Evolutionary conservation across 2,797 vertebrate species (phyloP), one percentile per base, ranked within the genome.

Genomic region (Austrolebias charrua): DNA sequence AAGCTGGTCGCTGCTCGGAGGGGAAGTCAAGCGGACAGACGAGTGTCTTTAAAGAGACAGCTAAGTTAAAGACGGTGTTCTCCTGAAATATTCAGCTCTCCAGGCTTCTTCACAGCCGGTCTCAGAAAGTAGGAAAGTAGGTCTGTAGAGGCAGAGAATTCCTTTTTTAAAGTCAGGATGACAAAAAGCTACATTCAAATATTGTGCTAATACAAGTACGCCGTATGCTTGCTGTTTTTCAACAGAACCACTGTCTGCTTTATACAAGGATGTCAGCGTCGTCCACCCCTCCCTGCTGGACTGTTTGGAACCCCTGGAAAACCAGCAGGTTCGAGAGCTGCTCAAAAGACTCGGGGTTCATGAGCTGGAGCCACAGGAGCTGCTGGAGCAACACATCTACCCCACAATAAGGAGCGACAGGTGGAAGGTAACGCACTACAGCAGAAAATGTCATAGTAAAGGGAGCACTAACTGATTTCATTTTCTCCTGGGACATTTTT

Each of bases 361-460:
- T 5, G 85, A 93, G 4, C 78, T 94, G 77, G 90, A 93, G 74
- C 93, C 93, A 4, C 86, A 91, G 11, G 84, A 93, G 76, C 86
- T 94, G 28, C 76, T 94, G 61, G 81, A 89, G 57, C 78, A 93
- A 59, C 92, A 94, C 86, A 93, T 94, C 79, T 93, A 93, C 75
- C 93, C 93, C 1, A 45, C 68, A 2, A 81, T 94, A 55, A 80
- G 63, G 64, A 89, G 24, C 51, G 66, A 73, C 42, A 86, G 71
- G 51, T 94, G 93, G 93, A 92, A 92, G 92, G 93, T 94, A 76
- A 47, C 4, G 29, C 5, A 18, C 43, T 38, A 20, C n/a, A 9
- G 33, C 38, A 28, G 19, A 20, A 52, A 63, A 31, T 6, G 8
- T 18, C 14, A 18, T 5, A 31, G 5, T 42, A 19, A 40, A 1